Evolutionary conservation across 64 coral and sea anemone species (phyloP), one percentile per base, ranked within the genome.

Genomic region (Pachyseris speciosa): DNA sequence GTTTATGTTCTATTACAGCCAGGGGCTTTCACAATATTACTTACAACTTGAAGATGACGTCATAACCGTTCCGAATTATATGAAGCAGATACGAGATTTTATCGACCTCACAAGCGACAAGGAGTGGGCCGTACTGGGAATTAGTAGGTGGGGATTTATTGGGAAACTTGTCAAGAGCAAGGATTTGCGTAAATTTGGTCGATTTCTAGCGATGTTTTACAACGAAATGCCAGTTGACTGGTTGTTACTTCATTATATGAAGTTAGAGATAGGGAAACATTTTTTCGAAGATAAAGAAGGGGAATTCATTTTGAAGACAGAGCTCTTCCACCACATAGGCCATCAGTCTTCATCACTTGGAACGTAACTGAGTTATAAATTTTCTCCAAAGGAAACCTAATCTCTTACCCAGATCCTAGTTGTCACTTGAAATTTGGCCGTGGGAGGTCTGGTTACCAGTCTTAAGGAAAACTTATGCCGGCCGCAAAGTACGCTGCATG

Each of bases 11-110:
- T 70, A 83, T 31, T 97, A 97, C 39, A 74, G 79, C 22, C 67
- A 93, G 19, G 80, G 43, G 9, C 70, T 97, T 4, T 89, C 91
- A 2, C 22, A 90, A 5, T 97, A 93, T 28, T 97, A 97, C 37
- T 49, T 97, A 2, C 95, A 97, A n/a, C 83, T 97, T 51, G 95
- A 97, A 90, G 95, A 97, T 66, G 95, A 97, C 16, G 95, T 97
- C 49, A 73, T 29, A 16, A 30, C 69, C 20, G 38, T 49, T 2
- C 38, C 55, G 0, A 83, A 90, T 55, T 85, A 86, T 45, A 72
- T 92, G 37, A 36, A 39, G 48, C 87, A 87, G 20, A 85, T 97
- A 65, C 84, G 84, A 16, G 12, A 64, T 27, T 93, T 88, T 38
- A 86, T 97, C 19, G 48, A 78, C 41, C 53, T 31, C 31, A 77